phyloP scores from a whole-genome alignment of 2,797 vertebrate species.

The Anguilla megastoma region DNA sequence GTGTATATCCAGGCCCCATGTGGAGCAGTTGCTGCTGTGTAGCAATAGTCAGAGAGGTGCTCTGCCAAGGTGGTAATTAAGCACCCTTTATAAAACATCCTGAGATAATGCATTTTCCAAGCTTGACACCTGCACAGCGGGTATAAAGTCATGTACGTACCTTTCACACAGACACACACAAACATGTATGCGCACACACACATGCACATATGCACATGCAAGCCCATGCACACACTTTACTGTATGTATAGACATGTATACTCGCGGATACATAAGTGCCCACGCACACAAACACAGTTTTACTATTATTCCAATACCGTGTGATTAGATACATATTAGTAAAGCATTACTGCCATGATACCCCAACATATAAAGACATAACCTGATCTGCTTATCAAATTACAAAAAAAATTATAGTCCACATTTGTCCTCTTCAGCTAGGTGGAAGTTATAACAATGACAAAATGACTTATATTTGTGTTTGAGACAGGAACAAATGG shows the following conservation, averaged over 20 bases:
- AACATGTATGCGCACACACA: neutral
- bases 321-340: neutral
- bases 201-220: neutral
- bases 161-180: neutral
- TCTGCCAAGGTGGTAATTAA: neutral
- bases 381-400: no score
- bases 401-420: no score
- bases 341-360: no score
- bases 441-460: no score
- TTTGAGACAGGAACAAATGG: no score
- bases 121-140: neutral
- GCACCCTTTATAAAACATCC: neutral
- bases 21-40: neutral
- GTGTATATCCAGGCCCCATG: conserved; percentile 15
- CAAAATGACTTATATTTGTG: no score
- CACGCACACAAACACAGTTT: neutral
- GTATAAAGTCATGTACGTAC: neutral
- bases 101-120: conserved; percentile 16
- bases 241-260: no score
- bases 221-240: neutral
- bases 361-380: no score
- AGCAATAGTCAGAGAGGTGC: neutral
- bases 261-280: neutral
- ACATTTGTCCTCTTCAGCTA: no score
- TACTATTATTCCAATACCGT: neutral